Evolutionary conservation across 1,140 invertebrate genomes (phyloP).

Genomic region (Camponotus floridanus): DNA sequence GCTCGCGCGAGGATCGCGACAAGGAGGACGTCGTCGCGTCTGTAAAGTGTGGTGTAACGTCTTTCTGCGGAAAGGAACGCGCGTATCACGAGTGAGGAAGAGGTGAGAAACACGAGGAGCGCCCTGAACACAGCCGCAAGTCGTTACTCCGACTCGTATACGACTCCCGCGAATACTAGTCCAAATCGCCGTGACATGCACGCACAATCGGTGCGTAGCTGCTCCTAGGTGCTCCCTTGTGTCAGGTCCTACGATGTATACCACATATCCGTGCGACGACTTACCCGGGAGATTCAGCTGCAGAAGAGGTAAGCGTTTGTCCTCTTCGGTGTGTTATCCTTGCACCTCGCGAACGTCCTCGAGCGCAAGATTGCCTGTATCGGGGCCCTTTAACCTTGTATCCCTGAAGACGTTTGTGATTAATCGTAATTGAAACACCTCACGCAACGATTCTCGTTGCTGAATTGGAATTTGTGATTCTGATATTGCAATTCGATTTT

Average conservation of each 20-base stretch:
- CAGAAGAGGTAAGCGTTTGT: slow-evolving; percentile 78
- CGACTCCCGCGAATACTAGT: slow-evolving; percentile 20
- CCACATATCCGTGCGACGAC: slow-evolving; percentile 78
- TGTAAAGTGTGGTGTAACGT: not conserved
- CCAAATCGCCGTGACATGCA: slow-evolving; percentile 79
- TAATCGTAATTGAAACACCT: not conserved
- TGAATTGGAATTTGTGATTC: not conserved
- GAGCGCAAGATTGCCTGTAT: not conserved
- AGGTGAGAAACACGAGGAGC: not conserved
- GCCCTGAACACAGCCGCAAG: not conserved
- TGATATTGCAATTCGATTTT: not conserved
- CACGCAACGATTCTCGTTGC: not conserved
- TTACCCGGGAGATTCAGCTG: slow-evolving; percentile 79
- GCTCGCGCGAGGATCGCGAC: slow-evolving; percentile 57
- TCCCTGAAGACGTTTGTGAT: not conserved
- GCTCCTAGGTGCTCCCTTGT: slow-evolving; percentile 76
- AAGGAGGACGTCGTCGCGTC: not conserved
- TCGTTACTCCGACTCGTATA: not conserved
- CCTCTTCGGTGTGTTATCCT: not conserved
- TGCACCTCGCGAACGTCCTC: not conserved
- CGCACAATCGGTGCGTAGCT: slow-evolving; percentile 78
- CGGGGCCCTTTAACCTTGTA: slow-evolving; percentile 26
- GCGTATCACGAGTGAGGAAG: not conserved
- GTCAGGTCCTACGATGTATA: slow-evolving; percentile 83
- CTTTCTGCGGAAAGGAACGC: not conserved